A percentile compares a stretch with the other conserved stretches of the same genome.
phyloP scores from a whole-genome alignment of 2,888 invertebrate species.

The Stenodera caucasica region DNA sequence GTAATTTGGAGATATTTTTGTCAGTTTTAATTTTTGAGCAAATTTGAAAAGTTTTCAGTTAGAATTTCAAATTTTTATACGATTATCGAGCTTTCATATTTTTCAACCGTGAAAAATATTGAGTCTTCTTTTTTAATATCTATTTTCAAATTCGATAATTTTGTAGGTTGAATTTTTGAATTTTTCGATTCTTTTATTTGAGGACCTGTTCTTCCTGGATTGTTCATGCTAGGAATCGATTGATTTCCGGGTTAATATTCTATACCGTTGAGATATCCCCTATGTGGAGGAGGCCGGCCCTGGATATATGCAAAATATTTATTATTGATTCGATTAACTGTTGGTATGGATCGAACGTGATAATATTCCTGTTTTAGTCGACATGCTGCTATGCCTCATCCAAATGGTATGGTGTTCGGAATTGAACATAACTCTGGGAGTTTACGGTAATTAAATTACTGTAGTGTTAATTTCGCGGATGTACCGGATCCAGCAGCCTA shows the following conservation, averaged over 20 bases:
- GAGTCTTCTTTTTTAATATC: neutral
- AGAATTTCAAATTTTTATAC: neutral
- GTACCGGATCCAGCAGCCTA: constrained; percentile 17
- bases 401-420: neutral
- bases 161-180: too few relatives aligned
- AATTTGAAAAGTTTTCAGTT: neutral
- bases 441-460: constrained; percentile 27
- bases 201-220: too few relatives aligned
- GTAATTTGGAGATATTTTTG: too few relatives aligned
- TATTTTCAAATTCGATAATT: constrained; percentile 1
- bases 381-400: neutral
- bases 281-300: too few relatives aligned
- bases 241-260: too few relatives aligned
- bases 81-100: neutral
- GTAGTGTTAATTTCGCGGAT: constrained; percentile 27
- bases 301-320: too few relatives aligned
- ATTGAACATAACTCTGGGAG: constrained; percentile 14
- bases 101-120: neutral
- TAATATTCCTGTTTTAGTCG: neutral
- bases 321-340: too few relatives aligned
- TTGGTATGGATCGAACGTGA: too few relatives aligned
- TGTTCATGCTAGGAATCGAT: too few relatives aligned
- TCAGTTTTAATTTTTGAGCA: constrained; percentile 13
- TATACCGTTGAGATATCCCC: too few relatives aligned
- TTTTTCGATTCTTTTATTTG: too few relatives aligned